Evolutionary conservation across 2,797 vertebrate species (phyloP).

Genomic region (Scolopax rusticola): DNA sequence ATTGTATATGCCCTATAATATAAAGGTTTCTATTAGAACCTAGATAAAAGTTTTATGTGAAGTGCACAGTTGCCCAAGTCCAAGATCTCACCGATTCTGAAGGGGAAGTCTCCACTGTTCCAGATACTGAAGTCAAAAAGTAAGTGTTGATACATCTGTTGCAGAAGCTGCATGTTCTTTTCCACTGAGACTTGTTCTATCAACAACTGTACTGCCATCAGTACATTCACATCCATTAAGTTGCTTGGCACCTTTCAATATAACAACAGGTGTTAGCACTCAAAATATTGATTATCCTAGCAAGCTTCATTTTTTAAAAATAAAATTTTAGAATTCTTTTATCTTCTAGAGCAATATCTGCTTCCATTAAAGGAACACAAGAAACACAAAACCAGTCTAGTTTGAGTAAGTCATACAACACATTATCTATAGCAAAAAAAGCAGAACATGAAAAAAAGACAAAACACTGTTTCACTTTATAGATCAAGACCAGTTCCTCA

Average conservation of each 20-base stretch:
- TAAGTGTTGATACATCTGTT: constrained; percentile 93
- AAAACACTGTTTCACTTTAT: neutral
- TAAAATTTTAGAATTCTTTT: neutral
- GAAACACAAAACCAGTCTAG: neutral
- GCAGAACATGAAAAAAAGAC: neutral
- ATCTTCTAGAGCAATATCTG: neutral
- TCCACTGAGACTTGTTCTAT: constrained; percentile 93
- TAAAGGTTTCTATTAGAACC: constrained; percentile 49
- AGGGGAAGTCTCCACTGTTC: constrained; percentile 96
- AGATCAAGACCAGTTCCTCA: neutral
- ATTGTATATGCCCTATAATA: constrained; percentile 94
- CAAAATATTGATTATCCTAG: neutral
- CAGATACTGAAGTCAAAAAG: constrained; percentile 97
- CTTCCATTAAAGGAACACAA: neutral
- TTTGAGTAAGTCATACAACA: neutral
- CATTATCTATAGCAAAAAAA: neutral
- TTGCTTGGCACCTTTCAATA: constrained; percentile 85
- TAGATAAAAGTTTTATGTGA: neutral
- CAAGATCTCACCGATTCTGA: constrained; percentile 89
- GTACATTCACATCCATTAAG: constrained; percentile 93
- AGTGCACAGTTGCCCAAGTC: neutral
- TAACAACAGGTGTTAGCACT: neutral
- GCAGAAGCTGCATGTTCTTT: constrained; percentile 91
- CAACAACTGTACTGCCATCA: constrained; percentile 92
- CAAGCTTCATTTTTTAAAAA: neutral